Evolutionary conservation across 2,797 vertebrate genomes (phyloP).

Genomic region (Pelobates cultripes): DNA sequence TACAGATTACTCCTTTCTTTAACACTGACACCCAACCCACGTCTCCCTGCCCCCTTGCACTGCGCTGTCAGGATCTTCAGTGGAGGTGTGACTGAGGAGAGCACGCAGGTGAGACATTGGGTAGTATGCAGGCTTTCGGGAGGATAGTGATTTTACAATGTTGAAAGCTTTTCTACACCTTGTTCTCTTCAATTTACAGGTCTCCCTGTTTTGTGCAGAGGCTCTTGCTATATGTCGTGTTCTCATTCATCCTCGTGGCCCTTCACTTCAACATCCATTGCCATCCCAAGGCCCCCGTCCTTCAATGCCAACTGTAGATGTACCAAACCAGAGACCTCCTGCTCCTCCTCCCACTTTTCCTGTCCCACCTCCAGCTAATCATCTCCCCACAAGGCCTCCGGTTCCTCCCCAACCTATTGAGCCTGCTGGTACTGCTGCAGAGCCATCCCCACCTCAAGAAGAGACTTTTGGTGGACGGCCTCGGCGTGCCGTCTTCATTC

Average conservation of each 20-base stretch:
- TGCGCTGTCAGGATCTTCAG: constrained; percentile 82
- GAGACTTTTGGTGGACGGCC: constrained; percentile 68
- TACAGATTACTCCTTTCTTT: constrained; percentile 83
- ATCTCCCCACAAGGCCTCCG: constrained; percentile 38
- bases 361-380: background rate
- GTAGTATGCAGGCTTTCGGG: background rate
- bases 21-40: constrained; percentile 79
- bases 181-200: constrained; percentile 65
- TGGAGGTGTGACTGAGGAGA: constrained; percentile 77
- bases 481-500: constrained; percentile 84
- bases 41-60: constrained; percentile 79
- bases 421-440: background rate
- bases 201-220: constrained; percentile 85
- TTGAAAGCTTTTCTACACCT: background rate
- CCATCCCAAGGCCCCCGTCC: constrained; percentile 27
- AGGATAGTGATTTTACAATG: background rate
- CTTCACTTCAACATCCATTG: constrained; percentile 69
- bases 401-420: background rate
- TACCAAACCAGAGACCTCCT: constrained; percentile 58
- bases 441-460: constrained; percentile 7
- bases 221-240: constrained; percentile 82
- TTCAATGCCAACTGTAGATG: background rate
- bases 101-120: constrained; percentile 72
- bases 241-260: constrained; percentile 82
- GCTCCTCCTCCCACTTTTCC: constrained; percentile 54